phyloP scores from a whole-genome alignment of 2,113 vertebrate species.

The Chinchilla lanigera region DNA sequence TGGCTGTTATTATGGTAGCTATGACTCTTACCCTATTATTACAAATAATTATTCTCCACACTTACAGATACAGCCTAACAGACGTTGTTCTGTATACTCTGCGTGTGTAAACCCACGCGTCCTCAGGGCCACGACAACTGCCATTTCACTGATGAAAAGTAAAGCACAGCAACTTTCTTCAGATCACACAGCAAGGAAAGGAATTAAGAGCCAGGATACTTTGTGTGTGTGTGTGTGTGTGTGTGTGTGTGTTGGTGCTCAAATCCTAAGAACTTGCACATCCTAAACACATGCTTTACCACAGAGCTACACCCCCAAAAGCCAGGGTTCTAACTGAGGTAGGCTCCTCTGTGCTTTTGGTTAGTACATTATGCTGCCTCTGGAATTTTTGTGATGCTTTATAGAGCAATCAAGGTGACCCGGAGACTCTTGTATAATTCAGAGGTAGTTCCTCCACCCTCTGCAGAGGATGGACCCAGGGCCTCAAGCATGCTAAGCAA shows the following conservation, averaged over 20 bases:
- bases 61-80: rapidly evolving
- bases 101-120: rapidly evolving
- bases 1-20: neutral
- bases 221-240: neutral
- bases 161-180: neutral
- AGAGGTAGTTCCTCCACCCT: neutral
- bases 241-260: neutral
- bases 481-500: neutral
- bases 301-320: neutral
- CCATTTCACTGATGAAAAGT: neutral
- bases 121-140: neutral
- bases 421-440: neutral
- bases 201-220: neutral
- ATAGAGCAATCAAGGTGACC: neutral
- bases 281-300: neutral
- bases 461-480: neutral
- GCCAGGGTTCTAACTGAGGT: neutral
- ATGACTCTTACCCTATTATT: neutral
- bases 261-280: neutral
- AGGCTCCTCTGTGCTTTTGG: no score
- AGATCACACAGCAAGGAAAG: no score
- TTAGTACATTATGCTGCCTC: neutral
- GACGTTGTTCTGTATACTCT: neutral
- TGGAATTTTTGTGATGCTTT: neutral
- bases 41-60: neutral